These are phyloP conservation scores for Otolemur garnettii DNA, from an alignment of 2,113 vertebrate species.

Conservation along the genomic window DNA sequence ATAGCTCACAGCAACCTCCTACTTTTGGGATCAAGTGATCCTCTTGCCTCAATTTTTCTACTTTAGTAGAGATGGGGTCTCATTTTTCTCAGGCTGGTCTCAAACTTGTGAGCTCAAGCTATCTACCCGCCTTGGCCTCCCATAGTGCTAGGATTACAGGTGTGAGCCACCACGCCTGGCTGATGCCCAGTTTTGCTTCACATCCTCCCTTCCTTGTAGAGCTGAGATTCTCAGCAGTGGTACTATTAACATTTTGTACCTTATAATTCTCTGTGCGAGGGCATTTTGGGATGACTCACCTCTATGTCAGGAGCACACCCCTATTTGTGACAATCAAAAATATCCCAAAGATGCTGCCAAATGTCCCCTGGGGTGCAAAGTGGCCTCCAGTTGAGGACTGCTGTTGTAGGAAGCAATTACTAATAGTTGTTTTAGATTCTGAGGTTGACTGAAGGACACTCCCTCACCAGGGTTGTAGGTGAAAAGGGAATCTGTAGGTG, in stretches of 20 bases:
- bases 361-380: background rate
- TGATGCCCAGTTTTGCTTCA: background rate
- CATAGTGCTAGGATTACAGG: too few species aligned
- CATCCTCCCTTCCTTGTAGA: background rate
- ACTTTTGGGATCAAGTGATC: too few species aligned
- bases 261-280: background rate
- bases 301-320: background rate
- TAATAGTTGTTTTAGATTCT: background rate
- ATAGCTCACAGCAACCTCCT: too few species aligned
- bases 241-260: too few species aligned
- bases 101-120: too few species aligned
- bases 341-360: background rate
- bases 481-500: background rate
- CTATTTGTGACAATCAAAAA: background rate
- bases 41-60: too few species aligned
- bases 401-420: background rate
- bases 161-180: background rate
- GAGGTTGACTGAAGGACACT: background rate
- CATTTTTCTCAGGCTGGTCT: too few species aligned
- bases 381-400: background rate
- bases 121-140: too few species aligned
- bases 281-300: background rate
- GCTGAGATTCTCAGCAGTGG: background rate
- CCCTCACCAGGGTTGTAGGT: background rate
- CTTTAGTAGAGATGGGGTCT: too few species aligned